Base-by-base conservation (phyloP, 2,888 invertebrate species). In the Leucophenga montana region DNA sequence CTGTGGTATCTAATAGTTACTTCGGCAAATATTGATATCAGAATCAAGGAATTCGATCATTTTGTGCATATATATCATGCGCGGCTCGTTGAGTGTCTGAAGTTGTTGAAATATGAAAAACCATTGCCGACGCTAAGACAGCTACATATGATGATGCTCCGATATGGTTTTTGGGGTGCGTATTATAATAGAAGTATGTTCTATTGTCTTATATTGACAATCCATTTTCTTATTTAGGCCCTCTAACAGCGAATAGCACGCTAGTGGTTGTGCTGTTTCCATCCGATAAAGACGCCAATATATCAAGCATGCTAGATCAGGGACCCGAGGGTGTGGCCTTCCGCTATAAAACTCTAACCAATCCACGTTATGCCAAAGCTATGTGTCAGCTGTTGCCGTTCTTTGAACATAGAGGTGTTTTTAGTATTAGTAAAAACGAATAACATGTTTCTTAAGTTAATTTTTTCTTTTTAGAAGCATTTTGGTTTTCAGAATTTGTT, bases 61-160 rank as follows among this genome's bases (percentile, higher is more conserved):
- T 83, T 86, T 3, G 69, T 87, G 27, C 67, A 80, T 56, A 79
- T 83, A 22, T 87, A 87, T 67, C 84, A 85, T 11, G 75, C 79
- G 22, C 77, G 79, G 5, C 71, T 87, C 62, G 73, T 74, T 0
- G 76, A 83, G 18, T 82, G 83, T 66, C 72, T 87, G 1, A 75
- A 77, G 39, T 20, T 83, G 0, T 46, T 87, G 0, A 78, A 82
- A 1, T 87, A 84, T 44, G 22, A 74, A 0, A 84, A 84, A 57
- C 27, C 53, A 11, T 73, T 84, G 46, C 86, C 85, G 20, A 76
- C 73, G 0, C 70, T 87, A 0, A 79, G 74, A 57, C 79, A 85
- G 22, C 48, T 87, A 4, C 85, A 85, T 18, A 71, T 77, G 1
- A 70, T 79, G 67, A 74, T 85, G 74, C n/a, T 50, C 18, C 5